Evolutionary conservation across 1,140 invertebrate genomes (phyloP), one percentile per base, ranked within the genome.

Genomic region (Fopius arisanus): DNA sequence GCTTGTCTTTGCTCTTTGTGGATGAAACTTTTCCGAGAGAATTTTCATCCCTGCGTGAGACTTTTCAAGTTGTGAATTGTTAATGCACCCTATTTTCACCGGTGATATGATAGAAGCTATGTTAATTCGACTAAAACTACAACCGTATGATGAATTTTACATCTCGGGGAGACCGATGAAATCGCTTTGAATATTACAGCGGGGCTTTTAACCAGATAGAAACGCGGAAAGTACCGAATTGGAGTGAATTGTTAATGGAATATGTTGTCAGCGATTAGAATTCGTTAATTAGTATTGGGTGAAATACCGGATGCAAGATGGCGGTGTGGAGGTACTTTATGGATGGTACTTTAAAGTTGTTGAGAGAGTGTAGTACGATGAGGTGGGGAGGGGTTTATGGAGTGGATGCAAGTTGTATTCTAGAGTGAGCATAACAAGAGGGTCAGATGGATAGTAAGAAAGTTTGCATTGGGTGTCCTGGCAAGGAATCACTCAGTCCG

Each of bases 311-410:
- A 23, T 19, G 19, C 54, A 59, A 59, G 54, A 59, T 59, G 54
- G 54, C 23, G 54, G 23, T 21, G 23, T 21, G 23, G n/a, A n/a
- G n/a, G n/a, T n/a, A n/a, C 21, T 59, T 59, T 59, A 59, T 59
- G 54, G 54, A 59, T 21, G 54, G 54, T 59, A 23, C 54, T 59
- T 59, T 21, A 59, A 59, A 59, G 54, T 59, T 59, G 54, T 59
- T 59, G 54, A 59, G 43, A n/a, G 43, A 59, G 54, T 59, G 6
- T 4, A 26, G 26, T 23, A 59, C 10, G 23, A 59, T n/a, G 54
- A 26, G 23, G 19, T 21, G 23, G 43, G 3, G 23, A 7, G 54
- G 23, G 43, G 3, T 26, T 28, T 59, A 21, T 23, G 54, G 23
- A 59, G 54, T 59, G 14, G 54, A 59, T 59, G 54, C 14, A 59